A percentile compares a stretch with the other conserved stretches of the same genome.
phyloP scores from a whole-genome alignment of 2,797 vertebrate species.

The Phalloptychus januarius region DNA sequence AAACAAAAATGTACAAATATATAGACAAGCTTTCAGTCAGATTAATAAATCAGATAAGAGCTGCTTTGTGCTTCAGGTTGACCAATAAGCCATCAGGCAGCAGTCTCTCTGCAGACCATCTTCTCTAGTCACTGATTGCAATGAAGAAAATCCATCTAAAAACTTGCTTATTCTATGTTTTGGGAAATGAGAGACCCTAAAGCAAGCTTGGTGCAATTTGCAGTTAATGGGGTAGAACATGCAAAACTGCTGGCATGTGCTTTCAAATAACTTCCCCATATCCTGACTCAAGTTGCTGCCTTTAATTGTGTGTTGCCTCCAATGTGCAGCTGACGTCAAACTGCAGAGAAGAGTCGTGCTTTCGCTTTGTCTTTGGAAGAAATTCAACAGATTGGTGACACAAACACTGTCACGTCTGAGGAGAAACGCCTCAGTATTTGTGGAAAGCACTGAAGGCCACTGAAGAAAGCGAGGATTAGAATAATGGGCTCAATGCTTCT shows the following conservation, averaged over 20 bases:
- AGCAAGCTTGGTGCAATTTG: conserved; percentile 42
- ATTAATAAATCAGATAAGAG: background rate
- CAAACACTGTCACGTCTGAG: conserved; percentile 13
- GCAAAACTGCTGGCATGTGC: conserved; percentile 47
- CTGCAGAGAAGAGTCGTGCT: background rate
- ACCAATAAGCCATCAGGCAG: conserved; percentile 5
- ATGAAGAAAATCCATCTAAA: conserved; percentile 37
- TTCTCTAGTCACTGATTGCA: conserved; percentile 16
- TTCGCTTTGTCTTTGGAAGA: conserved; percentile 1
- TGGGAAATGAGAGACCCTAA: conserved; percentile 31
- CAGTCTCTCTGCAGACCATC: background rate
- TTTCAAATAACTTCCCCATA: conserved; percentile 29
- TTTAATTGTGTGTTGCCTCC: conserved; percentile 1
- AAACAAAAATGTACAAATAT: background rate
- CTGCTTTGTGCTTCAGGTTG: background rate
- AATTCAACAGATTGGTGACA: conserved; percentile 12
- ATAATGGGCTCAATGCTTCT: conserved; percentile 31
- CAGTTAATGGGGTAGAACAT: conserved; percentile 59
- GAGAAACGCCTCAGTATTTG: conserved; percentile 4
- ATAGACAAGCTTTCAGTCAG: background rate
- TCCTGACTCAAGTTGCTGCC: conserved; percentile 6
- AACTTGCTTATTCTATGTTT: conserved; percentile 40
- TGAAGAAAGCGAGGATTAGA: conserved; percentile 16
- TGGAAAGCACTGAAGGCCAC: conserved; percentile 32
- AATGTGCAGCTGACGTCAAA: background rate